A percentile compares a stretch with the other conserved stretches of the same genome.
These are phyloP conservation scores for Sclerodermus sp. DNA, from an alignment of 2,888 invertebrate species.

Conservation along the genomic window DNA sequence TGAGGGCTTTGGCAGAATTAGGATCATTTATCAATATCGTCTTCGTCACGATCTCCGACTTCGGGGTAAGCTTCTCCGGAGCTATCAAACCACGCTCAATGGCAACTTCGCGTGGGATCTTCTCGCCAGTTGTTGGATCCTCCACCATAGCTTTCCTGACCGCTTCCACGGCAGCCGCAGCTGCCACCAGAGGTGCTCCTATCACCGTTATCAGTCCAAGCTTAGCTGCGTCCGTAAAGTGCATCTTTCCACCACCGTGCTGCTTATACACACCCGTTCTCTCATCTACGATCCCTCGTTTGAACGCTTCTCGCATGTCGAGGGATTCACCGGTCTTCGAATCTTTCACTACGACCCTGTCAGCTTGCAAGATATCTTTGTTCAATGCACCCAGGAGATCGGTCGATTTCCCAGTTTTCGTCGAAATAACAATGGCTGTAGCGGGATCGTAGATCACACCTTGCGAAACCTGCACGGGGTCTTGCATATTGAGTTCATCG, in stretches of 20 bases:
- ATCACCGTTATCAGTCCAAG: constrained; percentile 75
- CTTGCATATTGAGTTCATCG: constrained; percentile 57
- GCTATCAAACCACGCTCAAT: constrained; percentile 73
- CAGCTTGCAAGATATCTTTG: constrained; percentile 71
- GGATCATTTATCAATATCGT: constrained; percentile 50
- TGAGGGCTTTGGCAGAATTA: constrained; percentile 59
- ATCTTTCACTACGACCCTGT: constrained; percentile 71
- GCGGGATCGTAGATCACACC: constrained; percentile 80
- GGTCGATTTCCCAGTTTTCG: constrained; percentile 70
- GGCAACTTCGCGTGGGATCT: constrained; percentile 79
- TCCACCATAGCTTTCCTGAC: constrained; percentile 66
- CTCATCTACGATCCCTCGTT: constrained; percentile 74
- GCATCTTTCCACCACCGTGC: constrained; percentile 67
- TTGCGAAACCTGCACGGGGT: constrained; percentile 73
- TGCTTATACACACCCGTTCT: constrained; percentile 71
- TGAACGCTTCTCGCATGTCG: constrained; percentile 74
- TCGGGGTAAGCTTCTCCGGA: constrained; percentile 30
- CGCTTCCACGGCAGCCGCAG: constrained; percentile 70
- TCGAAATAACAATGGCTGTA: constrained; percentile 73
- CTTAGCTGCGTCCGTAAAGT: constrained; percentile 74
- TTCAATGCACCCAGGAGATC: constrained; percentile 77
- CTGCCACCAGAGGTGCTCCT: constrained; percentile 75
- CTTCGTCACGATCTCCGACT: constrained; percentile 15
- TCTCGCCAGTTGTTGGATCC: constrained; percentile 81
- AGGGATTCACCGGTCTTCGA: constrained; percentile 70